Percentiles rank a stretch among this genome's conserved stretches.
phyloP scores from a whole-genome alignment of 2,888 invertebrate species.

The Heliconius ismenius region DNA sequence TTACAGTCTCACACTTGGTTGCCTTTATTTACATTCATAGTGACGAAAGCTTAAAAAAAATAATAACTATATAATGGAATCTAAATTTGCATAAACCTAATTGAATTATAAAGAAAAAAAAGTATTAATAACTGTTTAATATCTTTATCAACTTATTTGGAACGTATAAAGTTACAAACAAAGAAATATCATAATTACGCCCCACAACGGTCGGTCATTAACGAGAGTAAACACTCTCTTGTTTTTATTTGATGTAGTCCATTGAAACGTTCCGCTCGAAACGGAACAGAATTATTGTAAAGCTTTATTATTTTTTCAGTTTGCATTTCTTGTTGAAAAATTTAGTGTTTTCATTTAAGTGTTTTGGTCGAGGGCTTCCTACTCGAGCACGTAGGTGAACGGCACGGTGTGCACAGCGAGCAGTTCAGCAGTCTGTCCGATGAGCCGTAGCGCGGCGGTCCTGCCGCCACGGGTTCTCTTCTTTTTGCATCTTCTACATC shows the following conservation, averaged over 20 bases:
- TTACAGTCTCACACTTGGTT: slow-evolving; percentile 12
- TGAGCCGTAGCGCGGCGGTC: slow-evolving; percentile 80
- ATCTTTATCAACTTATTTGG: not conserved
- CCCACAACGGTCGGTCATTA: not conserved
- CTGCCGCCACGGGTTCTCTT: slow-evolving; percentile 67
- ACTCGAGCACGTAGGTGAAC: slow-evolving; percentile 63
- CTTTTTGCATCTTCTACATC: slow-evolving; percentile 54
- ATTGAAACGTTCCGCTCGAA: slow-evolving; percentile 20
- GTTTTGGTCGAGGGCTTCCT: slow-evolving; percentile 64
- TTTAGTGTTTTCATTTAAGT: slow-evolving; percentile 46
- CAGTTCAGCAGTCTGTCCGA: slow-evolving; percentile 79
- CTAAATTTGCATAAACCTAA: not conserved
- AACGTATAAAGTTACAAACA: slow-evolving; percentile 4
- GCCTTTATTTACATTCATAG: slow-evolving; percentile 6
- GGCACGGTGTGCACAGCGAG: slow-evolving; percentile 52
- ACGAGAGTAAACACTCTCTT: slow-evolving; percentile 14
- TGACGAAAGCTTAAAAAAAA: not conserved
- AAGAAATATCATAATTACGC: not conserved
- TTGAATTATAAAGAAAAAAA: not conserved
- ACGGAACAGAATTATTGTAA: slow-evolving; percentile 23
- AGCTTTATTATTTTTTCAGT: slow-evolving; percentile 28
- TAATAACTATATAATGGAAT: too few relatives aligned
- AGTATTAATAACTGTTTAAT: not conserved
- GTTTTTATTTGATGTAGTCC: slow-evolving; percentile 26
- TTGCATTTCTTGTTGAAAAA: slow-evolving; percentile 37